Base-by-base conservation (phyloP, 23 tunicate species). In the Styela plicata region DNA sequence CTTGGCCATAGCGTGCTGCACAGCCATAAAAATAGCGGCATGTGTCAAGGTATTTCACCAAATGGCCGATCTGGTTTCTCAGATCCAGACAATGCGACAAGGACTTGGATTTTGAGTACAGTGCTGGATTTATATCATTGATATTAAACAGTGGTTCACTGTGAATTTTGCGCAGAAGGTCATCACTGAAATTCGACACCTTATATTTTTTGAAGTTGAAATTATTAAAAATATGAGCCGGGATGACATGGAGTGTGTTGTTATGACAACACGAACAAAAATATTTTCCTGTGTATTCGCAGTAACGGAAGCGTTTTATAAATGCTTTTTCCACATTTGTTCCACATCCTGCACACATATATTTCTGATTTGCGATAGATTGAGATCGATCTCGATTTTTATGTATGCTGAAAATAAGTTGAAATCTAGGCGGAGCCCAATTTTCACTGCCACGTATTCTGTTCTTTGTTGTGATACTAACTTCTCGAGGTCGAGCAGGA, bases 231-330 rank as follows among this genome's bases (percentile, higher is more conserved):
- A 90, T 36, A 31, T 85, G 36, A 33, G 84, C 89, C 25, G 96
- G 96, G 2, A 90, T 63, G 52, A 85, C 80, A 28, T 34, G 36
- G 2, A 77, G 30, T 67, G 84, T 52, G 83, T 90, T 85, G 79
- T 85, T 89, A 82, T 90, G 96, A 66, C 96, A 90, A 81, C 86
- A 82, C 24, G 86, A 63, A 37, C 96, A 90, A 64, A 90, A 90
- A 61, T 90, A 90, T 73, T 82, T 84, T 23, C 88, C 88, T 24
- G 73, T 62, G 37, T 84, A 85, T 31, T 90, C 96, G 79, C 96
- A 90, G 32, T 85, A 85, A 21, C 89, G 82, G 62, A 90, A 82
- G 64, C 96, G 70, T 23, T 62, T 77, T 66, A 83, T 79, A 68
- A 21, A 21, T 3, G 37, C 32, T 75, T 83, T 83, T 52, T 88